Conservation (phyloP, 92 coral and sea anemone species). For the Porites divaricata region DNA sequence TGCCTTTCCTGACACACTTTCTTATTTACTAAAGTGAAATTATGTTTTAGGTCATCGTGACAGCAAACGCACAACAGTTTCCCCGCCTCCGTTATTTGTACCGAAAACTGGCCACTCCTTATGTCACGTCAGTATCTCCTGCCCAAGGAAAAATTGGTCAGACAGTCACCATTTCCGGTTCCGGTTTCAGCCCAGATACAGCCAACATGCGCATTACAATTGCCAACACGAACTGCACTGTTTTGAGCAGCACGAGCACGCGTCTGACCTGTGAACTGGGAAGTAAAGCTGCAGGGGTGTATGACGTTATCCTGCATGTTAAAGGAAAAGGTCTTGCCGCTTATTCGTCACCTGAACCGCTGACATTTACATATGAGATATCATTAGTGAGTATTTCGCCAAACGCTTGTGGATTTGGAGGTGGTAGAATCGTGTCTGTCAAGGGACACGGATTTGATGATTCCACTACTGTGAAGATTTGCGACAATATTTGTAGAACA, state of each 20-base stretch:
- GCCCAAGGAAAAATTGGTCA: conserved; percentile 66
- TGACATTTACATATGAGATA: conserved; percentile 67
- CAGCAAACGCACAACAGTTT: conserved; percentile 52
- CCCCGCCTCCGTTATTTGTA: conserved; percentile 77
- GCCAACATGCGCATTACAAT: conserved; percentile 57
- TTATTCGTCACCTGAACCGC: conserved; percentile 26
- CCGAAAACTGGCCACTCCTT: conserved; percentile 71
- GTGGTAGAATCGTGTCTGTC: conserved; percentile 74
- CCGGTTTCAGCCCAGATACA: conserved; percentile 69
- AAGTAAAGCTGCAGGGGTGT: conserved; percentile 65
- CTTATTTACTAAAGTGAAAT: too few relatives aligned
- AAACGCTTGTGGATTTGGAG: conserved; percentile 78
- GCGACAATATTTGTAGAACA: conserved; percentile 44
- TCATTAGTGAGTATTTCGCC: conserved; percentile 53
- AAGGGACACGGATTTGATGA: conserved; percentile 75
- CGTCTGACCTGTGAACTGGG: conserved; percentile 62
- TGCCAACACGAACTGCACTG: conserved; percentile 66
- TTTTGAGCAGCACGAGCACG: conserved; percentile 43
- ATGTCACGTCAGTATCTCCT: conserved; percentile 70
- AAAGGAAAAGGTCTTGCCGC: conserved; percentile 80
- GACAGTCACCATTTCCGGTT: conserved; percentile 70
- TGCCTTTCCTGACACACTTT: too few relatives aligned
- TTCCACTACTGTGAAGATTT: conserved; percentile 52
- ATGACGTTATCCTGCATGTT: conserved; percentile 67
- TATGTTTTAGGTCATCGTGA: conserved; percentile 53